Evolutionary conservation across 2,888 invertebrate species (phyloP), one percentile per base, ranked within the genome.

Genomic region (Timema podura): DNA sequence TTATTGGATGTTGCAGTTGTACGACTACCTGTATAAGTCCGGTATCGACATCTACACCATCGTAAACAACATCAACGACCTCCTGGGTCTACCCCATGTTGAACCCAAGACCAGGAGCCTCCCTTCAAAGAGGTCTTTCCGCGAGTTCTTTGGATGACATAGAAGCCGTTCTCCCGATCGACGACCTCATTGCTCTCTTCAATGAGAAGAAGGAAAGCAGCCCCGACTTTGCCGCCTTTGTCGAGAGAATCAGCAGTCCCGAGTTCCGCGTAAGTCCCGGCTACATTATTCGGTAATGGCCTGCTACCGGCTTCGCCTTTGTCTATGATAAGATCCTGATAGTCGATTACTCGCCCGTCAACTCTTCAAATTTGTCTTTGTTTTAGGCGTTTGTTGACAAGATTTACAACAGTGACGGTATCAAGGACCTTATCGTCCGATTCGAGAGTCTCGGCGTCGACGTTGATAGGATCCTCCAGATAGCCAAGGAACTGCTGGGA

Each of bases 251-350:
- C 6, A 15, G 59, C 59, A 59, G 59, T 45, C 30, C 30, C 44
- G 59, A 59, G 16, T 59, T 59, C 59, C 59, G 16, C 7, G 59
- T 59, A 13, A 59, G 59, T 59, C 30, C 30, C 30, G 30, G 30
- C 3, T 30, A 30, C n/a, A 30, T 30, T 30, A 30, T 30, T 30
- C 30, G 3, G 30, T 30, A 30, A 2, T 30, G 30, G 30, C 30
- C 3, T 30, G 30, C 30, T 30, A 30, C 1, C 30, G 30, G 3
- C 1, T 30, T 30, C 30, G 30, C 30, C 30, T 30, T 30, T 30
- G 30, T 30, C 30, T 30, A 30, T 30, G 30, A 30, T 30, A 30
- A 30, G 30, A 30, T 30, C 1, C 30, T 30, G 30, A 30, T 2
- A 30, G 30, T 30, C 3, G 1, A 30, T 30, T 30, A 30, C 30